Conservation (phyloP, 2,113 vertebrate species). For the Neogobius melanostomus region DNA sequence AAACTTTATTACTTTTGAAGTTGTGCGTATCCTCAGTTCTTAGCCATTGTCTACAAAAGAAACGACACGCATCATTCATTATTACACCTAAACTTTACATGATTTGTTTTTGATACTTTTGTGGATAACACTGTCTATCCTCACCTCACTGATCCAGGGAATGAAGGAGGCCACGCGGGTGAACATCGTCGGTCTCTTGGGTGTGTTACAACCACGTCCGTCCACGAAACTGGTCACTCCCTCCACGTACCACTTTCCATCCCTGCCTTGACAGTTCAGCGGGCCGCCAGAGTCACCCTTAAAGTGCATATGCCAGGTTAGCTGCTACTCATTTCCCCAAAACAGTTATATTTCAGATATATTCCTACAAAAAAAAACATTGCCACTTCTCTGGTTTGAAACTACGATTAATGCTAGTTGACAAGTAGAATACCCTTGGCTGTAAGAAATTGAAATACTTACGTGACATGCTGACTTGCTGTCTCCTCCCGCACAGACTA, state of each 20-base stretch:
- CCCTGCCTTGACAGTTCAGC: conserved; percentile 55
- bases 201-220: conserved; percentile 58
- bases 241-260: conserved; percentile 57
- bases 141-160: conserved; percentile 67
- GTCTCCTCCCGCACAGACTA: conserved; percentile 83
- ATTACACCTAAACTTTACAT: neutral
- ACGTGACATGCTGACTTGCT: conserved; percentile 82
- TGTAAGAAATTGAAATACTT: conserved; percentile 45
- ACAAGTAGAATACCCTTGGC: too few relatives aligned
- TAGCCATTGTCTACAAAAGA: conserved; percentile 46
- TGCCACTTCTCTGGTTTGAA: too few relatives aligned
- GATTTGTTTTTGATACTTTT: neutral
- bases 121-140: neutral
- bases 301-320: neutral
- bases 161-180: conserved; percentile 58
- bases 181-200: conserved; percentile 56
- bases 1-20: conserved; percentile 22
- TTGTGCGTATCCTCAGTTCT: conserved; percentile 46
- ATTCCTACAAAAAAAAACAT: too few relatives aligned
- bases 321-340: too few relatives aligned
- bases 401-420: too few relatives aligned
- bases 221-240: conserved; percentile 65
- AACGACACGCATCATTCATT: neutral
- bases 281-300: conserved; percentile 66
- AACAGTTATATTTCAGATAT: too few relatives aligned